Evolutionary conservation across 2,888 invertebrate species (phyloP).

Genomic region (Drosophila colorata): DNA sequence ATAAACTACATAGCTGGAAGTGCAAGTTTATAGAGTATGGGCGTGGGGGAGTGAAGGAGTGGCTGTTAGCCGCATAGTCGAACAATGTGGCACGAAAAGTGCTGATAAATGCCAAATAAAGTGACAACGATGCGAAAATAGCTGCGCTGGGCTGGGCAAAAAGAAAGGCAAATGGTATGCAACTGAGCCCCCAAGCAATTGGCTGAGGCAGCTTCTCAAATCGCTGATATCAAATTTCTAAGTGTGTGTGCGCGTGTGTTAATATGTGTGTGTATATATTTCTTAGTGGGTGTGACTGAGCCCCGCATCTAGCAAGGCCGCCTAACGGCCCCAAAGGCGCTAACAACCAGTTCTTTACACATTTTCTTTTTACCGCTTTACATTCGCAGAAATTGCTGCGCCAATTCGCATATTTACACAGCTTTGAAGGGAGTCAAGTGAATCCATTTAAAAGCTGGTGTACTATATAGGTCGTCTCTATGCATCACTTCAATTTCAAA

Average conservation of each 20-base stretch:
- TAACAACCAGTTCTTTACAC: conserved; percentile 33
- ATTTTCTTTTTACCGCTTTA: conserved; percentile 27
- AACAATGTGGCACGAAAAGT: conserved; percentile 32
- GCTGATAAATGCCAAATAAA: conserved; percentile 79
- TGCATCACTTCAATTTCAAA: conserved; percentile 53
- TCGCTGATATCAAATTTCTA: conserved; percentile 63
- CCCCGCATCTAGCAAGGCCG: conserved; percentile 15
- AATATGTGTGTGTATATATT: conserved; percentile 16
- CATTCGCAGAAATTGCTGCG: conserved; percentile 46
- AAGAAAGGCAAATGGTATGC: conserved; percentile 5
- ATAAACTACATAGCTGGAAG: conserved; percentile 28
- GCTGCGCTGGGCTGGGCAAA: conserved; percentile 21
- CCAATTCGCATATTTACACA: conserved; percentile 56
- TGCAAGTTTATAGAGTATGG: conserved; percentile 15
- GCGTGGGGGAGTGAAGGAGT: conserved; percentile 8
- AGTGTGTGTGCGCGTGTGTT: conserved; percentile 24
- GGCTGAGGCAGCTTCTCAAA: conserved; percentile 62
- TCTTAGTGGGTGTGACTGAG: conserved; percentile 32
- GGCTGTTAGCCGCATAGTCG: conserved; percentile 22
- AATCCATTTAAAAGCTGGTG: conserved; percentile 34
- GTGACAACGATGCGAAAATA: conserved; percentile 71
- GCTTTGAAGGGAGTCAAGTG: conserved; percentile 37
- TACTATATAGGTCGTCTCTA: conserved; percentile 17
- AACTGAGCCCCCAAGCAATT: conserved; percentile 58
- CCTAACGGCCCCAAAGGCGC: conserved; percentile 20